Percentiles rank a stretch among this genome's conserved stretches.
Conservation (phyloP, 2,888 invertebrate species). For the Ectemnius lituratus region DNA sequence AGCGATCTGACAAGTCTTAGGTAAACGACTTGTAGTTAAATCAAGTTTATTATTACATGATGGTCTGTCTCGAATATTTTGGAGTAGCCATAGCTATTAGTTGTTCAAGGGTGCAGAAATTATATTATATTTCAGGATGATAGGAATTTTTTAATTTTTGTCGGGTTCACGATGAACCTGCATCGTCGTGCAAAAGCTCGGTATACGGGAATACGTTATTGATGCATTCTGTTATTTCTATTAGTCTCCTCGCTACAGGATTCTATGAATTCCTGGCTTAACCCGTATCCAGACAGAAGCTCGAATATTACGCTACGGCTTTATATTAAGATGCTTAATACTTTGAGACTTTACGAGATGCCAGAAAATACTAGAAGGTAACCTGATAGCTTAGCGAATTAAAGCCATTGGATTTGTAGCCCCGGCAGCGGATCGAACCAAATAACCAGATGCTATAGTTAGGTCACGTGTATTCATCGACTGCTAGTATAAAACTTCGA, state of each 20-base stretch:
- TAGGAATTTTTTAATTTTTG: not conserved
- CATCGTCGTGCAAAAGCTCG: not conserved
- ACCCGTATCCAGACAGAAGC: not conserved
- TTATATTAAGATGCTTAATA: constrained; percentile 40
- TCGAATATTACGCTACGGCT: constrained; percentile 30
- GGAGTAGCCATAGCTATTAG: too few species aligned
- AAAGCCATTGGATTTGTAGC: constrained; percentile 18
- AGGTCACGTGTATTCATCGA: not conserved
- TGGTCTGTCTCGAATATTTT: not conserved
- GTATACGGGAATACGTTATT: not conserved
- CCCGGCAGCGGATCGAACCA: not conserved
- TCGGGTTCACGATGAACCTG: not conserved
- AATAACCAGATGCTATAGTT: not conserved
- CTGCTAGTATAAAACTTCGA: constrained; percentile 2
- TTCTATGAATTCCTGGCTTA: not conserved
- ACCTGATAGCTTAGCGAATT: constrained; percentile 25
- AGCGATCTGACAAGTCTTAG: too few species aligned
- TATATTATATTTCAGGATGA: not conserved
- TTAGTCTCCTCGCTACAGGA: not conserved
- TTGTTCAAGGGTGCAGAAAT: not conserved
- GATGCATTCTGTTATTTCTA: not conserved
- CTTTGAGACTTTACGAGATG: constrained; percentile 29
- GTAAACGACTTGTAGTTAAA: not conserved
- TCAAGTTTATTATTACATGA: not conserved
- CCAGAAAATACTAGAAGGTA: constrained; percentile 20